These are phyloP conservation scores for Diglossa cyanea DNA, from an alignment of 2,797 vertebrate species.

Conservation along the genomic window DNA sequence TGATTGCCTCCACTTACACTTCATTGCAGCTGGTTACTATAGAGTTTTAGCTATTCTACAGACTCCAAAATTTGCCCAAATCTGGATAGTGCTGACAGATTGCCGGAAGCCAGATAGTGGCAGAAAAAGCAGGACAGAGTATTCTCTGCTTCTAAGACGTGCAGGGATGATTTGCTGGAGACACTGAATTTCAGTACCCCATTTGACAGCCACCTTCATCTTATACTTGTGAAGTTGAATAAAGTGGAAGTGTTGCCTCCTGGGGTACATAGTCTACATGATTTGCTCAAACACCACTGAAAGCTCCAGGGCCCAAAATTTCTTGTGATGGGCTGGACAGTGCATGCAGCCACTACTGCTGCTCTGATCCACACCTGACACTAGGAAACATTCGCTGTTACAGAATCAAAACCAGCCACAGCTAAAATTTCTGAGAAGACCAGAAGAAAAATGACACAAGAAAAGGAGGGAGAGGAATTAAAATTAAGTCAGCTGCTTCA, in stretches of 20 bases:
- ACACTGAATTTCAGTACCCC: constrained; percentile 18
- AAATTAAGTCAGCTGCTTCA: constrained; percentile 12
- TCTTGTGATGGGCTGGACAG: not conserved
- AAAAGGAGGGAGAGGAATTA: not conserved
- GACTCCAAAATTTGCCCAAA: not conserved
- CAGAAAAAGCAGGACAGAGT: not conserved
- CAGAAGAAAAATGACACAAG: not conserved
- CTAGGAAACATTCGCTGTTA: not conserved
- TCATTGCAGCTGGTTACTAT: not conserved
- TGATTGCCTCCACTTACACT: not conserved
- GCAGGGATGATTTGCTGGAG: not conserved
- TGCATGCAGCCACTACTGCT: not conserved
- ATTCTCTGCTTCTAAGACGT: not conserved
- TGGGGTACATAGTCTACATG: constrained; percentile 13
- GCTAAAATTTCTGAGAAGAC: not conserved
- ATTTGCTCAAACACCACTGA: constrained; percentile 20
- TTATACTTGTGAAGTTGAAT: constrained; percentile 32
- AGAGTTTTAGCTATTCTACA: not conserved
- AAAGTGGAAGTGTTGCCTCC: constrained; percentile 32
- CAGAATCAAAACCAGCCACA: not conserved
- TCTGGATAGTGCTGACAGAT: not conserved
- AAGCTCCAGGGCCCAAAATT: constrained; percentile 18
- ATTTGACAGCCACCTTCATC: constrained; percentile 26
- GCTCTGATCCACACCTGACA: not conserved
- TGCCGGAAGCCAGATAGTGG: not conserved